Evolutionary conservation across 2,113 vertebrate genomes (phyloP).

Genomic region (Amphiprion percula): DNA sequence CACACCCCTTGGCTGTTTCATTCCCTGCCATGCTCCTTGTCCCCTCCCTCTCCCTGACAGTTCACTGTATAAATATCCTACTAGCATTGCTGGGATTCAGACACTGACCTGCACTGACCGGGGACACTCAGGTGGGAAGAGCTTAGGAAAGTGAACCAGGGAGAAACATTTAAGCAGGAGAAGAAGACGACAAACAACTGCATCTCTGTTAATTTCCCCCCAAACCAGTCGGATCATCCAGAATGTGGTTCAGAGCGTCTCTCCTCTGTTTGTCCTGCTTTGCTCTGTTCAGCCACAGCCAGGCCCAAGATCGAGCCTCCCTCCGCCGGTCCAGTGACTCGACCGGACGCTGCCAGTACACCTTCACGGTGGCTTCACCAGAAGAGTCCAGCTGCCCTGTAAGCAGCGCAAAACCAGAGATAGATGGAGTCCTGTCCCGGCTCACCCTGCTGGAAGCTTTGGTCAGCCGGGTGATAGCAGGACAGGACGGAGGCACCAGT

Average conservation of each 20-base stretch:
- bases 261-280: constrained; percentile 56
- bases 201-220: not conserved
- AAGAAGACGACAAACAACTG: not conserved
- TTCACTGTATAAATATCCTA: constrained; percentile 74
- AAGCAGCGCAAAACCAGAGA: constrained; percentile 29
- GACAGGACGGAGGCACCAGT: not conserved
- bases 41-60: constrained; percentile 67
- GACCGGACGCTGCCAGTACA: constrained; percentile 71
- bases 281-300: constrained; percentile 19
- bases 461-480: constrained; percentile 65
- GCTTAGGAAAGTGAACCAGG: constrained; percentile 5
- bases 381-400: constrained; percentile 65
- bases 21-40: constrained; percentile 47
- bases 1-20: constrained; percentile 41
- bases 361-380: constrained; percentile 73
- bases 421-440: constrained; percentile 63
- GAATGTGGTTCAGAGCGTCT: constrained; percentile 64
- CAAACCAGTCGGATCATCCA: constrained; percentile 10
- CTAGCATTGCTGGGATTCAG: constrained; percentile 54
- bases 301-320: constrained; percentile 53
- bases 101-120: constrained; percentile 50
- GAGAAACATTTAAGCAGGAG: not conserved
- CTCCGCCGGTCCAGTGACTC: constrained; percentile 53
- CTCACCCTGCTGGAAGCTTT: constrained; percentile 71
- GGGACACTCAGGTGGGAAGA: constrained; percentile 13